Conservation (phyloP, 2,113 vertebrate species). For the Centrocercus urophasianus region DNA sequence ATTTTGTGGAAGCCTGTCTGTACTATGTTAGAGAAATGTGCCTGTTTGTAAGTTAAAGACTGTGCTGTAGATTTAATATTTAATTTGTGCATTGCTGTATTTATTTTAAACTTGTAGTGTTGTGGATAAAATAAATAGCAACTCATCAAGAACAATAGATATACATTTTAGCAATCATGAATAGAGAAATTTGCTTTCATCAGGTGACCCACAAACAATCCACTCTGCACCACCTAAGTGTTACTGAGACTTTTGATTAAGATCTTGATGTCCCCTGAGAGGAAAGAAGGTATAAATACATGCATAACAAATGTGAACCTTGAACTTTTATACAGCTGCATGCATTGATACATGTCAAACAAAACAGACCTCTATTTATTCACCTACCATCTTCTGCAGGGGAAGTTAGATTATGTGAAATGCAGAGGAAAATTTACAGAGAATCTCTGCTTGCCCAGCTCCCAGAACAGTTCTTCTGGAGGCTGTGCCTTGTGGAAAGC, state of each 20-base stretch:
- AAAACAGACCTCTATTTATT: conserved; percentile 8
- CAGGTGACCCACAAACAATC: neutral
- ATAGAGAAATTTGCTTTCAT: conserved; percentile 15
- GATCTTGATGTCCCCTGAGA: conserved; percentile 6
- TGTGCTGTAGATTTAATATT: neutral
- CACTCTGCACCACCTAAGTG: neutral
- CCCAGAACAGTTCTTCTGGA: neutral
- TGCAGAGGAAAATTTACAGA: neutral
- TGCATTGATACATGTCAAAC: conserved; percentile 21
- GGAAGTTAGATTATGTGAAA: neutral
- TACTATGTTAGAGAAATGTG: neutral
- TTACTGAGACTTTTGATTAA: conserved; percentile 48
- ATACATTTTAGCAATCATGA: neutral
- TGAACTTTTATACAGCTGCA: conserved; percentile 45
- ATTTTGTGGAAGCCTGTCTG: neutral
- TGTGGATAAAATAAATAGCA: neutral
- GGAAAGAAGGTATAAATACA: conserved; percentile 49
- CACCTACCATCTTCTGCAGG: conserved; percentile 23
- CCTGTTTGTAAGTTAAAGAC: neutral
- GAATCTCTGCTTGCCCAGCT: neutral
- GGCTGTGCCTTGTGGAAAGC: neutral
- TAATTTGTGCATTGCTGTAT: neutral
- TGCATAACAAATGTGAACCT: conserved; percentile 24
- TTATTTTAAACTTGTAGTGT: neutral
- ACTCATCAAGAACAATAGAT: neutral